Evolutionary conservation across 2,797 vertebrate genomes (phyloP).

Genomic region (Lacerta bilineata): DNA sequence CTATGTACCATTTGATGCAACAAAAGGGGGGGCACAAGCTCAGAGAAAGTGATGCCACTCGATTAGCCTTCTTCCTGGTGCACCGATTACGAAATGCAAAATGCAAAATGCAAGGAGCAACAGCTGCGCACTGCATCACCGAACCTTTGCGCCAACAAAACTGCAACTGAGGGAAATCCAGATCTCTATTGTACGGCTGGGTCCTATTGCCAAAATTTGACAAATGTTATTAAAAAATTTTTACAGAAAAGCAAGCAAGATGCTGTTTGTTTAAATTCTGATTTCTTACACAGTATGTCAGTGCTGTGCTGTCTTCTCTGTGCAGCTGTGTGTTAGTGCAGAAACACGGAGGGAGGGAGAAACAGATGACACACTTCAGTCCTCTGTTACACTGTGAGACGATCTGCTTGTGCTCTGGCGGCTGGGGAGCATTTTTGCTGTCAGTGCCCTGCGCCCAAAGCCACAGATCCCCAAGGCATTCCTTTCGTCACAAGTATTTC

Average conservation of each 20-base stretch:
- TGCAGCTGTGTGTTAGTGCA: conserved; percentile 36
- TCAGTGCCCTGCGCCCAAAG: conserved; percentile 13
- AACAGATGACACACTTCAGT: accelerated
- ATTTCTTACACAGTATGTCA: neutral
- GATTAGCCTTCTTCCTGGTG: neutral
- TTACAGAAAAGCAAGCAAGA: conserved; percentile 30
- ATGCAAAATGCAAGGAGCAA: neutral
- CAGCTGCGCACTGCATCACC: neutral
- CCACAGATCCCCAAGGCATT: conserved; percentile 27
- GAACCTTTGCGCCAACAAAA: neutral
- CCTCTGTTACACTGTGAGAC: accelerated
- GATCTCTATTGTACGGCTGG: conserved; percentile 42
- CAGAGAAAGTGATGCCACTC: neutral
- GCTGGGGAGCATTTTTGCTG: accelerated
- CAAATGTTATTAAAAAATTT: conserved; percentile 52
- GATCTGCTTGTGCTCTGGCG: neutral
- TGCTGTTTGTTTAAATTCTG: conserved; percentile 29
- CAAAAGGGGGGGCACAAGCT: neutral
- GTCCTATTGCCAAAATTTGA: conserved; percentile 57
- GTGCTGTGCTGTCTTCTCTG: neutral
- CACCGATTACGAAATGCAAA: neutral
- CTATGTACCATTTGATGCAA: neutral
- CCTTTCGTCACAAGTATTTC: accelerated
- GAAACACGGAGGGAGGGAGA: accelerated
- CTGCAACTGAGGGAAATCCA: conserved; percentile 34